Conservation (phyloP, 2,797 vertebrate species). For the Amblyopsis hoosieri region DNA sequence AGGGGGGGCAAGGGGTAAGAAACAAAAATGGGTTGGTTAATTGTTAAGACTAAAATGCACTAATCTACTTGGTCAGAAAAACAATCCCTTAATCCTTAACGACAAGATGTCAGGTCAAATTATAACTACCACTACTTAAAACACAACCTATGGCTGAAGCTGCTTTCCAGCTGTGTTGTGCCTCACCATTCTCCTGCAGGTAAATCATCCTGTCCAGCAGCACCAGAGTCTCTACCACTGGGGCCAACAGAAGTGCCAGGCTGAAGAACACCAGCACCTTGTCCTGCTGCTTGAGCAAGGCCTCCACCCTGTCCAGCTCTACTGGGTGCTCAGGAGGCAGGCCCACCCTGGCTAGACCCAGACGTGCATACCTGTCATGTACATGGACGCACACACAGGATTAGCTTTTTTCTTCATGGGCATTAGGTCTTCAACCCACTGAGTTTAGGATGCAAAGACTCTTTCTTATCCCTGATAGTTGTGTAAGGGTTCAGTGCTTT, state of each 20-base stretch:
- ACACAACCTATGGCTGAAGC: no score
- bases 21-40: background rate
- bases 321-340: constrained; percentile 72
- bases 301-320: constrained; percentile 64
- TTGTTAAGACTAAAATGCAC: background rate
- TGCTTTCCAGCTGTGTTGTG: no score
- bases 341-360: constrained; percentile 82
- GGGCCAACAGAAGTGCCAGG: constrained; percentile 85
- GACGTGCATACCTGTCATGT: constrained; percentile 82
- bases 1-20: constrained; percentile 9
- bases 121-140: no score
- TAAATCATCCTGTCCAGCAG: constrained; percentile 90
- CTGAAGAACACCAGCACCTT: constrained; percentile 89
- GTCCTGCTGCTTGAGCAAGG: constrained; percentile 82
- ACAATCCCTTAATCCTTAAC: background rate
- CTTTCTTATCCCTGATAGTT: no score
- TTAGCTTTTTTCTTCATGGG: background rate
- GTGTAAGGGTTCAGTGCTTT: no score
- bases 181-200: constrained; percentile 88
- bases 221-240: constrained; percentile 89
- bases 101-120: no score
- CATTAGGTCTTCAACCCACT: no score
- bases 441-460: no score
- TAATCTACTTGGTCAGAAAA: background rate
- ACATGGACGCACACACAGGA: background rate